phyloP scores from a whole-genome alignment of 2,797 vertebrate genomes.

The Acanthopagrus latus region DNA sequence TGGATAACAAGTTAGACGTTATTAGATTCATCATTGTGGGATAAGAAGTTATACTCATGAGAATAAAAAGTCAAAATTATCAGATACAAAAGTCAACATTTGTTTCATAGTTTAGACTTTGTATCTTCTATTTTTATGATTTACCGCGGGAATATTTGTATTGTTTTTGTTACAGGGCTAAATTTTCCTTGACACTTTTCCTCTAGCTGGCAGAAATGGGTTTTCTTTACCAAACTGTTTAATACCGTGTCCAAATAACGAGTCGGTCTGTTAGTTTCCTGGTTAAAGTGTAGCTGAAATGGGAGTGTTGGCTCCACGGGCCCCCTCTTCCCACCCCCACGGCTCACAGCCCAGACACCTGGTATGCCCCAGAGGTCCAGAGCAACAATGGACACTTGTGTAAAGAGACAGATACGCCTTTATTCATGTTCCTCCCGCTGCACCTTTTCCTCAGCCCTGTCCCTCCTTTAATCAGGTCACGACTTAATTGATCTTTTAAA shows the following conservation, averaged over 20 bases:
- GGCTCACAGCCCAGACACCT: constrained; percentile 78
- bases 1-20: too few species aligned
- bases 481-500: constrained; percentile 26
- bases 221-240: constrained; percentile 8
- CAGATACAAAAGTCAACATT: too few species aligned
- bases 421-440: constrained; percentile 62
- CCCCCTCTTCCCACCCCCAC: constrained; percentile 50
- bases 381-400: constrained; percentile 83
- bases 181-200: too few species aligned
- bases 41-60: too few species aligned
- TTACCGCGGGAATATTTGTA: too few species aligned
- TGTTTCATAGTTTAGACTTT: too few species aligned
- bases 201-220: too few species aligned
- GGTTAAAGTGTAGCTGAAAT: constrained; percentile 78
- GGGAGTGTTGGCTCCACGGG: constrained; percentile 46
- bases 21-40: too few species aligned
- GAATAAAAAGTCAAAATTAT: too few species aligned
- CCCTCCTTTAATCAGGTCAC: constrained; percentile 46
- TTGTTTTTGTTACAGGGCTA: too few species aligned
- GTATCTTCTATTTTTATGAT: too few species aligned
- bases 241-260: constrained; percentile 46
- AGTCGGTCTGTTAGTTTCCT: constrained; percentile 61
- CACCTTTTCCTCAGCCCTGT: constrained; percentile 45
- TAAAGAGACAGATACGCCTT: constrained; percentile 76
- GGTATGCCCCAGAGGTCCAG: constrained; percentile 76